Conservation (phyloP, 2,113 vertebrate species). For the Paradoxurus hermaphroditus region DNA sequence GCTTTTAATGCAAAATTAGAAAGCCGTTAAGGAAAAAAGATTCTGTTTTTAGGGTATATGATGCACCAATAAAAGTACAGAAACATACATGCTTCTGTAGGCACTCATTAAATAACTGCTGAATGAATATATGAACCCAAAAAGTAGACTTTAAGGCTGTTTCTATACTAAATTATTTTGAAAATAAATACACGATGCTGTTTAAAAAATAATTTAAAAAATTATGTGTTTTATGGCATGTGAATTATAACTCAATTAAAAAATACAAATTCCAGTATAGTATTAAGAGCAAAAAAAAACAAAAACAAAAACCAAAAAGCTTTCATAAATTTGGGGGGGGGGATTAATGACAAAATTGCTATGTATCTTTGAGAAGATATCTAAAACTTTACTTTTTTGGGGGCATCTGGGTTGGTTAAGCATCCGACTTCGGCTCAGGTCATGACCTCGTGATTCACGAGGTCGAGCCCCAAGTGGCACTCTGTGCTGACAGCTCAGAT, state of each 20-base stretch:
- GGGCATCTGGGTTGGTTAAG: too few relatives aligned
- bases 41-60: neutral
- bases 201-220: neutral
- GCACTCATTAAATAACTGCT: neutral
- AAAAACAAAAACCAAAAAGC: neutral
- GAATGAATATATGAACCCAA: neutral
- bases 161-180: neutral
- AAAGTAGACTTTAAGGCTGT: conserved; percentile 2
- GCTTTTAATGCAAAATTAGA: neutral
- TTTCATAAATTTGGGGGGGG: neutral
- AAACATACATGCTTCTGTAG: neutral
- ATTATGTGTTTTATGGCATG: neutral
- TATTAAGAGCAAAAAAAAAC: neutral
- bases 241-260: conserved; percentile 26
- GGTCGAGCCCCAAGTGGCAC: too few relatives aligned
- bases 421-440: too few relatives aligned
- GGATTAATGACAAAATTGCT: neutral
- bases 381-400: neutral
- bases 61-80: neutral
- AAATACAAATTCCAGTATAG: neutral
- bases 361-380: neutral
- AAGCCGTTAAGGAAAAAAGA: neutral
- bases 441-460: too few relatives aligned
- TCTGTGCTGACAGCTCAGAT: too few relatives aligned
- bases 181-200: neutral